Percentiles rank a stretch among this genome's conserved stretches.
phyloP scores from a whole-genome alignment of 2,797 vertebrate genomes.

The Acridotheres tristis region DNA sequence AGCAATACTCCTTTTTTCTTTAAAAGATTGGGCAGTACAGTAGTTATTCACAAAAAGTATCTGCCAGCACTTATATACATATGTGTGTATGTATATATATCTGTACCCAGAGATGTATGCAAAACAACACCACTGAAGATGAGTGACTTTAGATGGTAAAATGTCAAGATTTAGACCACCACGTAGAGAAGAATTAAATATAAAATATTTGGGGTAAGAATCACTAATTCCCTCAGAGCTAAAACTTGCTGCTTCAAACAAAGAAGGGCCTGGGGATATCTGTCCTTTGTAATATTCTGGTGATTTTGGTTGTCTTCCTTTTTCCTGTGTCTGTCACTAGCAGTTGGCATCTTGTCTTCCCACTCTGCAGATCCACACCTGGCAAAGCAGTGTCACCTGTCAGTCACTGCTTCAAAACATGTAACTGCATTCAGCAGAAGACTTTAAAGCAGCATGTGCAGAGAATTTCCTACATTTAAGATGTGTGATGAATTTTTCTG shows the following conservation, averaged over 20 bases:
- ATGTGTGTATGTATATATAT: accelerated
- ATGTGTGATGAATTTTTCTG: not conserved
- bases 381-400: not conserved
- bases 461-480: not conserved
- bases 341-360: not conserved
- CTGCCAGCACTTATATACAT: not conserved
- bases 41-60: not conserved
- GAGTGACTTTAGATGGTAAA: not conserved
- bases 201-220: not conserved
- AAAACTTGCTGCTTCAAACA: not conserved
- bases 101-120: not conserved
- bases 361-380: not conserved
- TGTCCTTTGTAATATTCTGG: not conserved
- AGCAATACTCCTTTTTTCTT: not conserved
- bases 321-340: not conserved
- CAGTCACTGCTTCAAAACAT: conserved; percentile 1
- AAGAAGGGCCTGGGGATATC: not conserved
- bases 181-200: not conserved
- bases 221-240: not conserved
- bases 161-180: not conserved
- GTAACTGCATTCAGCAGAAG: not conserved
- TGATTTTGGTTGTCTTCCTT: not conserved
- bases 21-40: not conserved
- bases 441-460: not conserved
- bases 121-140: not conserved